These are phyloP conservation scores for Anthonomus grandis DNA, from an alignment of 1,140 invertebrate species.

Conservation along the genomic window DNA sequence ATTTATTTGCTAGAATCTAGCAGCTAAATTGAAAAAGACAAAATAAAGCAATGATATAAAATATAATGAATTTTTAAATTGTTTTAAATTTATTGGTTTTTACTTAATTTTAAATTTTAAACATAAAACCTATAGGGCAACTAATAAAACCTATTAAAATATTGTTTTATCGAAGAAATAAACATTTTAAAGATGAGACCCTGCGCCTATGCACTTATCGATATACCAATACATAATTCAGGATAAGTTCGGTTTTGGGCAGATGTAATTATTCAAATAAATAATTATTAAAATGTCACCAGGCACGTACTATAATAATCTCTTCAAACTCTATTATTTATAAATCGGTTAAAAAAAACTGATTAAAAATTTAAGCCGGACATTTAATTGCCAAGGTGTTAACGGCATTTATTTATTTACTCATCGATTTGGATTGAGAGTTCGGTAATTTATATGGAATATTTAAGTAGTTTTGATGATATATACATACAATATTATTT, in stretches of 20 bases:
- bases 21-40: too few species aligned
- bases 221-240: conserved; percentile 2
- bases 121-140: conserved; percentile 1
- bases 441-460: too few species aligned
- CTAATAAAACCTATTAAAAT: not conserved
- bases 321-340: too few species aligned
- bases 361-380: conserved; percentile 11
- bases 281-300: conserved; percentile 10
- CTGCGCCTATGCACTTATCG: not conserved
- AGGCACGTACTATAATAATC: conserved; percentile 2
- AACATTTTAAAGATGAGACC: too few species aligned
- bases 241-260: not conserved
- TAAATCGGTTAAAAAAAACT: conserved; percentile 5
- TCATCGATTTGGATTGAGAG: not conserved
- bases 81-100: too few species aligned
- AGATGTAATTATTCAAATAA: conserved; percentile 13
- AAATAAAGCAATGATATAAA: too few species aligned
- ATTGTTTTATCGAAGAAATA: too few species aligned
- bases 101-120: conserved; percentile 2
- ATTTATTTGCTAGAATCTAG: not conserved
- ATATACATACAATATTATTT: too few species aligned
- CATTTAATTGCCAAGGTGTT: conserved; percentile 2
- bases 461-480: too few species aligned
- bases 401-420: conserved; percentile 5
- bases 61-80: too few species aligned